These are phyloP conservation scores for Caenorhabditis sp. DNA, from an alignment of 2,888 invertebrate species.

Conservation along the genomic window DNA sequence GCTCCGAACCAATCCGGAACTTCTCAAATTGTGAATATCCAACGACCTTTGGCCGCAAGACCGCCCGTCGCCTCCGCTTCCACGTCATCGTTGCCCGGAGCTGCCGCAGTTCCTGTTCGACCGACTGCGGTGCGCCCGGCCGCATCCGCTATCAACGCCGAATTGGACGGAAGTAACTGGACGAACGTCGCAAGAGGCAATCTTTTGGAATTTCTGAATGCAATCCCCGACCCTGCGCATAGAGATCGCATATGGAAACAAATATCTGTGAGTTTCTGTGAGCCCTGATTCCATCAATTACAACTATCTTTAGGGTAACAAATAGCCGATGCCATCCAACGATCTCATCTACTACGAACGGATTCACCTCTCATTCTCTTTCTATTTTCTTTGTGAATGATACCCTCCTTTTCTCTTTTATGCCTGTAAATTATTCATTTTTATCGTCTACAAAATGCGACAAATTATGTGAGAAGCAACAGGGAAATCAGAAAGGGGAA, in stretches of 20 bases:
- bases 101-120: not conserved
- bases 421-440: not conserved
- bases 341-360: not conserved
- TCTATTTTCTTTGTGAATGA: not conserved
- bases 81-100: not conserved
- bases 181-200: not conserved
- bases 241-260: not conserved
- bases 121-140: not conserved
- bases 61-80: not conserved
- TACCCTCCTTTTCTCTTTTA: too few species aligned
- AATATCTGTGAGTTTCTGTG: slow-evolving; percentile 10
- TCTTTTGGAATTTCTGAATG: not conserved
- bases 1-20: too few species aligned
- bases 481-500: too few species aligned
- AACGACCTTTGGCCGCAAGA: not conserved
- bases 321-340: not conserved
- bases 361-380: not conserved
- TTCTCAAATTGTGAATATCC: too few species aligned
- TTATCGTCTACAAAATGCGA: not conserved
- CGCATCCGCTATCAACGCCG: not conserved
- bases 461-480: too few species aligned
- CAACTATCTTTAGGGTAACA: not conserved
- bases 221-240: not conserved
- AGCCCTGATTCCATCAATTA: not conserved
- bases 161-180: not conserved